Evolutionary conservation across 2,888 invertebrate genomes (phyloP), one percentile per base, ranked within the genome.

Genomic region (Argyra leucocephala): DNA sequence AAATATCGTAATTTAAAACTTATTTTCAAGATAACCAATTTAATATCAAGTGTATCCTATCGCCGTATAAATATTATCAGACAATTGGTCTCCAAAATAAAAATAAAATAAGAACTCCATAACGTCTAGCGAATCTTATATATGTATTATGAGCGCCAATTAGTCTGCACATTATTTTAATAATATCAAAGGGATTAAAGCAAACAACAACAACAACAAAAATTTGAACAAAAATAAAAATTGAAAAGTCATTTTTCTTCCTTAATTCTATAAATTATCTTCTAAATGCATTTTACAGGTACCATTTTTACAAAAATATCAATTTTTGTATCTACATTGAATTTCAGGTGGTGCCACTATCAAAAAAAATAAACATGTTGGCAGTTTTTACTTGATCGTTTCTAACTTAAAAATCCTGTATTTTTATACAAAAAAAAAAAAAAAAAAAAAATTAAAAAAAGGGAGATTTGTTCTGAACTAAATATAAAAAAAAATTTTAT

Each of bases 231-330:
- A 31, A 31, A 31, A 31, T 31, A 31, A 48, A 37, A 48, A 18
- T 48, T 48, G 1, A 3, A 48, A 48, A 48, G 5, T 48, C 48
- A 48, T 48, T 48, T 18, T 48, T 48, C 48, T 48, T 48, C 48
- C 48, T 48, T 48, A 48, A 48, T 48, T 48, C 48, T 48, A 48
- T 48, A 48, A 48, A 48, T 48, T 48, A 48, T 48, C 48, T 48
- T 48, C 5, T 18, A 48, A 48, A 5, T 12, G n/a, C 2, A 12
- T 48, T 5, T 5, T 18, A 18, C 18, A 48, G 18, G 18, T 48
- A n/a, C n/a, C 2, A 48, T 12, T 18, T n/a, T n/a, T 26, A 26
- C 12, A 48, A 48, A 48, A 48, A 31, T 10, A 10, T 6, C 31
- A n/a, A n/a, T n/a, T n/a, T n/a, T n/a, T n/a, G n/a, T n/a, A n/a